A percentile compares a stretch with the other conserved stretches of the same genome.
Evolutionary conservation across 2,888 invertebrate species (phyloP).

Genomic region (Helleia helle): DNA sequence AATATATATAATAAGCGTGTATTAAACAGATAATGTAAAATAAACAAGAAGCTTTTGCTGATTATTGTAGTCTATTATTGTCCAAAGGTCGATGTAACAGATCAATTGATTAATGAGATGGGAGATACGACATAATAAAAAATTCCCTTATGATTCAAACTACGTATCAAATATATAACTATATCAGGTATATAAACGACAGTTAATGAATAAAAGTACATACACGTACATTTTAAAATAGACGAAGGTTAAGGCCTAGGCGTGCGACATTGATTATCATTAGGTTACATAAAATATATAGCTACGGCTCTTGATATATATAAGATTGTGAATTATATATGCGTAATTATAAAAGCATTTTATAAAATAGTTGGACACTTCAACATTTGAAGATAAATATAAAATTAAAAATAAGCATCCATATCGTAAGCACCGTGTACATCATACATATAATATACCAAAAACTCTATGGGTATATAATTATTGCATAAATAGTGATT

Average conservation of each 20-base stretch:
- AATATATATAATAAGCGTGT: no score
- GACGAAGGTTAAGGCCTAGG: constrained; percentile 53
- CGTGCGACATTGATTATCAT: constrained; percentile 37
- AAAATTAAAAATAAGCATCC: not conserved
- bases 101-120: constrained; percentile 6
- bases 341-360: no score
- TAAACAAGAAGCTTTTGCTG: constrained; percentile 6
- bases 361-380: no score
- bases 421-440: not conserved
- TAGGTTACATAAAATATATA: constrained; percentile 8
- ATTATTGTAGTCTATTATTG: constrained; percentile 17
- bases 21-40: not conserved
- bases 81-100: constrained; percentile 25
- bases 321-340: no score
- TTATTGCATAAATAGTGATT: not conserved
- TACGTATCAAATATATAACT: not conserved
- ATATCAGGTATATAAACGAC: not conserved
- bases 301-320: not conserved
- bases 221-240: constrained; percentile 24
- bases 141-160: not conserved
- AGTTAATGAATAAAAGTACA: not conserved
- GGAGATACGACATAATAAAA: not conserved
- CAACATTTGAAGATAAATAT: no score
- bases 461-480: not conserved
- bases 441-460: not conserved